Evolutionary conservation across 2,888 invertebrate genomes (phyloP).

Genomic region (Epiblema foenella): DNA sequence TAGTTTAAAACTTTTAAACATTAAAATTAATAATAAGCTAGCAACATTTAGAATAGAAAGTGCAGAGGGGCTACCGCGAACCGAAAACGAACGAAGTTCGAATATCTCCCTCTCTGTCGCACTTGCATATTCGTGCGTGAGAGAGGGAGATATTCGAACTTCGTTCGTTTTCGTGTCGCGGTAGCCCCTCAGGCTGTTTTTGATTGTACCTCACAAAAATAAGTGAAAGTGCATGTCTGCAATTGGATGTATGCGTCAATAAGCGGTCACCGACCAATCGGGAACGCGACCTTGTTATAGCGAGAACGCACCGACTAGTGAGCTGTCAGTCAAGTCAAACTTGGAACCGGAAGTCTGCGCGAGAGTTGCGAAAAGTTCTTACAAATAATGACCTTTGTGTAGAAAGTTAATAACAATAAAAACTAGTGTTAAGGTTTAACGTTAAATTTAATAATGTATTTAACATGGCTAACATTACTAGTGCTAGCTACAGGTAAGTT

Average conservation of each 20-base stretch:
- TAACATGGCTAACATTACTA: constrained; percentile 34
- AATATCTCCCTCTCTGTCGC: too few relatives aligned
- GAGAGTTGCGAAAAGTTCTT: constrained; percentile 49
- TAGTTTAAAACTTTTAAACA: too few relatives aligned
- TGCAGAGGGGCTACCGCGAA: too few relatives aligned
- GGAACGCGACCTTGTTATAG: constrained; percentile 50
- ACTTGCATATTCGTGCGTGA: too few relatives aligned
- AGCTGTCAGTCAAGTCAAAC: constrained; percentile 52
- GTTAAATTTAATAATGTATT: constrained; percentile 35
- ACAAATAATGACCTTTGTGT: constrained; percentile 60
- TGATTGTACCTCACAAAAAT: constrained; percentile 45
- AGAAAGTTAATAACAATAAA: constrained; percentile 52
- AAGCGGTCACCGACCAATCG: constrained; percentile 54
- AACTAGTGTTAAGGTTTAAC: constrained; percentile 49
- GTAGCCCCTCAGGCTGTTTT: constrained; percentile 45
- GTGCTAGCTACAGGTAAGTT: constrained; percentile 34
- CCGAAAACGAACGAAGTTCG: too few relatives aligned
- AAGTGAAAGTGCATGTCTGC: constrained; percentile 64
- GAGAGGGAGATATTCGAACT: too few relatives aligned
- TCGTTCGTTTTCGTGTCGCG: too few relatives aligned
- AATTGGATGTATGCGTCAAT: constrained; percentile 55
- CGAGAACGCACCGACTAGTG: constrained; percentile 49
- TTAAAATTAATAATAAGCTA: not conserved
- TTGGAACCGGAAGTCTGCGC: constrained; percentile 53
- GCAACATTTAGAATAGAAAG: constrained; percentile 34